phyloP scores from a whole-genome alignment of 2,113 vertebrate genomes.

The Takifugu flavidus region DNA sequence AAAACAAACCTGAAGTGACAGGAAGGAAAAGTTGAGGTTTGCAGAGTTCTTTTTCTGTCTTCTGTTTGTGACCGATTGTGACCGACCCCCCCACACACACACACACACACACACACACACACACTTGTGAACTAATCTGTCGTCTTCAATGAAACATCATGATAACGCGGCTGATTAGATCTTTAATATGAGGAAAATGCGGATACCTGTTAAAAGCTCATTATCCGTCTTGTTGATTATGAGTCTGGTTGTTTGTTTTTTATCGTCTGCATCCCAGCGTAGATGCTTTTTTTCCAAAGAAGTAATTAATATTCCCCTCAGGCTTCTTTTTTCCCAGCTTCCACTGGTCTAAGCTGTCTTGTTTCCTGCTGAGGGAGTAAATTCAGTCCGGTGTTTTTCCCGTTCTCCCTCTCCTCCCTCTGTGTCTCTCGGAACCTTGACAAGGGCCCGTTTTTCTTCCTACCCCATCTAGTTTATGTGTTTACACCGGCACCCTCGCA shows the following conservation, averaged over 20 bases:
- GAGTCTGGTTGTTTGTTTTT: too few relatives aligned
- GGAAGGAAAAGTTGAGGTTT: conserved; percentile 22
- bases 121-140: conserved; percentile 20
- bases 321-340: conserved; percentile 20
- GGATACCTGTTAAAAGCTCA: conserved; percentile 10
- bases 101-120: too few relatives aligned
- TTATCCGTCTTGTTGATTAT: neutral
- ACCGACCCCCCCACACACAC: neutral
- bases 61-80: conserved; percentile 3
- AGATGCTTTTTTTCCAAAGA: too few relatives aligned
- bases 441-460: conserved; percentile 47
- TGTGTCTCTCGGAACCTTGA: conserved; percentile 57
- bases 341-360: conserved; percentile 49
- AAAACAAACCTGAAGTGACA: conserved; percentile 25
- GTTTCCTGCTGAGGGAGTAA: conserved; percentile 55
- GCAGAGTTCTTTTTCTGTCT: neutral
- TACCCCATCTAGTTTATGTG: conserved; percentile 58
- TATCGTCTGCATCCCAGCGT: too few relatives aligned
- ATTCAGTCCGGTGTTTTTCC: conserved; percentile 46
- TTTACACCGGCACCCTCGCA: conserved; percentile 53
- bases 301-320: neutral
- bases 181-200: conserved; percentile 4
- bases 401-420: conserved; percentile 49
- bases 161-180: neutral
- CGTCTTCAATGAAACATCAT: neutral